Evolutionary conservation across 2,888 invertebrate genomes (phyloP), one percentile per base, ranked within the genome.

Genomic region (Patella ulyssiponensis): DNA sequence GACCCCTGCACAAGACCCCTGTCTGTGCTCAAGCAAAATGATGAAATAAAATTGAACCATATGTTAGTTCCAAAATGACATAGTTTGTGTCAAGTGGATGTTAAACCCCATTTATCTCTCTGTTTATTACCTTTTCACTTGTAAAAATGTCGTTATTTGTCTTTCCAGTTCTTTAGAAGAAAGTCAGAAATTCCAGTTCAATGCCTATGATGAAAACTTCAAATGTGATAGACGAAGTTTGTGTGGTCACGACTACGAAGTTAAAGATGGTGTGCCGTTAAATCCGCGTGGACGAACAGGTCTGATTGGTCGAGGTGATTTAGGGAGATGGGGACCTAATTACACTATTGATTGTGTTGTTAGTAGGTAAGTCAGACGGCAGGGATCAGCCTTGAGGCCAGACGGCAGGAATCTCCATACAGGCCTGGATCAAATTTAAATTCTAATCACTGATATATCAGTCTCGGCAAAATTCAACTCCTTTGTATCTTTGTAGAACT

Each of bases 161-260:
- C n/a, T 64, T 77, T 69, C 15, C 75, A 82, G 82, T 75, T 58
- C 73, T 14, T 56, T 58, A 12, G 70, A 69, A 14, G 76, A 78
- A 53, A 77, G 81, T 27, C 64, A 71, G n/a, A 74, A 72, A 1
- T 78, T 84, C 5, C 79, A 80, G 3, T 88, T 85, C 76, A 89
- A 90, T 74, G 76, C 71, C 3, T 77, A 83, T 56, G 90, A 90
- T 77, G 74, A 77, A 1, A 56, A 74, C 17, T 78, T 77, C 53
- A 93, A 93, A 74, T 93, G 97, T 0, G 95, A 96, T 92, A 94
- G 98, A 74, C 92, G 92, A 74, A 98, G 98, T 90, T 94, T 95
- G 86, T 93, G 92, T 80, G 95, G 95, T 0, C 86, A 91, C 0
- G 20, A 20, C 20, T 97, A 97, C 89, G 85, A 91, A 51, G 82